Percentiles rank a stretch among this genome's conserved stretches.
phyloP scores from a whole-genome alignment of 2,113 vertebrate genomes.

The Corythoichthys intestinalis region DNA sequence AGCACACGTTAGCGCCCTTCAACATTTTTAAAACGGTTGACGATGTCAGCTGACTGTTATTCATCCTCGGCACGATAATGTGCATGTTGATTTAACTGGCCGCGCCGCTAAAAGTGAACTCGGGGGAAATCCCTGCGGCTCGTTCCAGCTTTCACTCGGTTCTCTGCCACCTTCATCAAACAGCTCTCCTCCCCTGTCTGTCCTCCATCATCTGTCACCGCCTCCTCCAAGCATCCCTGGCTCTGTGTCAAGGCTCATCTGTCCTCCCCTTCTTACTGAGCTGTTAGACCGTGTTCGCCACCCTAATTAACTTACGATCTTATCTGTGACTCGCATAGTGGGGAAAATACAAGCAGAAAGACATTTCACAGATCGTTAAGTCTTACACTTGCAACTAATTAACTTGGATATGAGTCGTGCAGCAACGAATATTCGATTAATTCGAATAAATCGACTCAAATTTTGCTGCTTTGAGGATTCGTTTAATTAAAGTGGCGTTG shows the following conservation, averaged over 20 bases:
- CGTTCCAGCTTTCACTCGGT: conserved; percentile 21
- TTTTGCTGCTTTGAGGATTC: too few species aligned
- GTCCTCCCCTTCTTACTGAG: conserved; percentile 63
- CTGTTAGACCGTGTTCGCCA: conserved; percentile 63
- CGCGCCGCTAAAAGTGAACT: conserved; percentile 23
- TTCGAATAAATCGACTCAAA: too few species aligned
- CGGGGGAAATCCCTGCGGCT: conserved; percentile 33
- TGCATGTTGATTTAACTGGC: conserved; percentile 21
- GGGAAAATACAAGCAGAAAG: background rate
- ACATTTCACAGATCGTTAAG: background rate
- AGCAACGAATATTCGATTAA: too few species aligned
- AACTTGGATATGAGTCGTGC: background rate
- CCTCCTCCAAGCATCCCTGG: conserved; percentile 59
- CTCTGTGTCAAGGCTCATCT: conserved; percentile 72
- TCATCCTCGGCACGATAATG: conserved; percentile 19
- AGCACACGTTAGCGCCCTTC: background rate
- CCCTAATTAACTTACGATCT: conserved; percentile 75
- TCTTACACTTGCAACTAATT: background rate
- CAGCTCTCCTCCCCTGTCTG: conserved; percentile 56
- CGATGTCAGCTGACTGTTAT: conserved; percentile 21
- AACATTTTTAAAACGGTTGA: conserved; percentile 21
- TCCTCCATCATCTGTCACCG: conserved; percentile 57
- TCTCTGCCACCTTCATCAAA: conserved; percentile 39
- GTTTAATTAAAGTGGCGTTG: too few species aligned
- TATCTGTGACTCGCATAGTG: conserved; percentile 52